Evolutionary conservation across 1,140 invertebrate species (phyloP), one percentile per base, ranked within the genome.

Genomic region (Copidosoma floridanum): DNA sequence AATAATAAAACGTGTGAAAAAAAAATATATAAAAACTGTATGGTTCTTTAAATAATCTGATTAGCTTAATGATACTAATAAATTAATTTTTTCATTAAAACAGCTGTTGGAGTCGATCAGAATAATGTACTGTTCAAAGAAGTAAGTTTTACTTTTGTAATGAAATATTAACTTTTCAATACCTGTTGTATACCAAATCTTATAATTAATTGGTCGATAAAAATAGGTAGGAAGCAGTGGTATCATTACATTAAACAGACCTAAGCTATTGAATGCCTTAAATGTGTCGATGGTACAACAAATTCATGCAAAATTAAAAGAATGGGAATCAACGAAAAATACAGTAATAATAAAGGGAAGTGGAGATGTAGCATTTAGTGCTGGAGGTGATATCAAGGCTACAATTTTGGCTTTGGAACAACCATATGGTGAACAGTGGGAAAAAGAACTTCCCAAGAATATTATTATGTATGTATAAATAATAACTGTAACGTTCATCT

Each of bases 321-420:
- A 91, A 77, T 98, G 95, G 92, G 90, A 98, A 76, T 84, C 82
- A 38, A 86, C 88, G 11, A 92, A 93, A 70, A 84, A 83, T 20
- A 71, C 97, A 63, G 88, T 99, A 3, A 88, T 99, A 29, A 85
- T 99, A 14, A 96, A 97, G 82, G 94, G 92, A n/a, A 77, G 81
- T 10, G 95, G 95, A 27, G 94, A 90, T 0, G 98, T 97, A 79
- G 93, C 96, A 8, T 99, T 99, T 77, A 99, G 98, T 84, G 96
- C 98, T 53, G 98, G 98, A 23, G 98, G 97, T 2, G 98, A 99
- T 84, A 89, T 99, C 0, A 88, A 91, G 78, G 85, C 86, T 47
- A 77, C 96, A 2, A 88, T 88, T 23, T 84, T 90, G 67, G 86
- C 88, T 37, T 85, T 86, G 20, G 82, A 84, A 14, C 82, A 86